A percentile compares a stretch with the other conserved stretches of the same genome.
Conservation (phyloP, 1,140 invertebrate species). For the Anoplolepis gracilipes region DNA sequence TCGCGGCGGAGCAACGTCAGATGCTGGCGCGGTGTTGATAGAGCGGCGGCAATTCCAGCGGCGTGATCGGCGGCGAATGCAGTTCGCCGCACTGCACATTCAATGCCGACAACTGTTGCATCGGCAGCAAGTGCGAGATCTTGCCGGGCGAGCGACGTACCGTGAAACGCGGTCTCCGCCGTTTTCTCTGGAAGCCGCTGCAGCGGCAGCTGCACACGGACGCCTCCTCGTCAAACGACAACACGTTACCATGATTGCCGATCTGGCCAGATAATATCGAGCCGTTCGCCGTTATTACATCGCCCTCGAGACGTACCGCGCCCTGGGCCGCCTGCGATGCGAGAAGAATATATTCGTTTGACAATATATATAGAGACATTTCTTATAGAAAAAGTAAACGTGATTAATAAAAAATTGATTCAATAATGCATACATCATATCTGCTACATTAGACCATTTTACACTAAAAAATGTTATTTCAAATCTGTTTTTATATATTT, state of each 20-base stretch:
- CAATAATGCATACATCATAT: neutral
- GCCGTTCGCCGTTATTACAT: constrained; percentile 96
- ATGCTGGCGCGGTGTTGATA: constrained; percentile 88
- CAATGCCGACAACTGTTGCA: constrained; percentile 87
- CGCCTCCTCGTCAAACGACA: constrained; percentile 89
- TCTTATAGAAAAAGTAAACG: neutral
- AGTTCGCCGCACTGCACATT: constrained; percentile 83
- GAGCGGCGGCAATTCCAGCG: constrained; percentile 85
- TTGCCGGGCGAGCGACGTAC: constrained; percentile 90
- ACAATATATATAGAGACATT: neutral
- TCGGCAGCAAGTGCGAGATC: constrained; percentile 90
- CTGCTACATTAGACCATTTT: neutral
- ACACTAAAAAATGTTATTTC: neutral
- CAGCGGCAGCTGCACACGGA: constrained; percentile 95
- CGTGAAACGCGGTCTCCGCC: constrained; percentile 89
- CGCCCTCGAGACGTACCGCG: constrained; percentile 96
- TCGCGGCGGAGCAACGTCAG: constrained; percentile 82
- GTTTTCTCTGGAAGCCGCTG: constrained; percentile 89
- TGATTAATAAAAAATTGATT: neutral
- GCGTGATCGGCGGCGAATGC: constrained; percentile 83
- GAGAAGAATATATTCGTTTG: neutral
- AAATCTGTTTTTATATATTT: neutral
- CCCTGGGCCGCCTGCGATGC: constrained; percentile 91
- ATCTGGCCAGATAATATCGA: constrained; percentile 92
- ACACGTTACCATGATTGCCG: constrained; percentile 86